Evolutionary conservation across 1,140 invertebrate genomes (phyloP).

Genomic region (Eumaeus atala): DNA sequence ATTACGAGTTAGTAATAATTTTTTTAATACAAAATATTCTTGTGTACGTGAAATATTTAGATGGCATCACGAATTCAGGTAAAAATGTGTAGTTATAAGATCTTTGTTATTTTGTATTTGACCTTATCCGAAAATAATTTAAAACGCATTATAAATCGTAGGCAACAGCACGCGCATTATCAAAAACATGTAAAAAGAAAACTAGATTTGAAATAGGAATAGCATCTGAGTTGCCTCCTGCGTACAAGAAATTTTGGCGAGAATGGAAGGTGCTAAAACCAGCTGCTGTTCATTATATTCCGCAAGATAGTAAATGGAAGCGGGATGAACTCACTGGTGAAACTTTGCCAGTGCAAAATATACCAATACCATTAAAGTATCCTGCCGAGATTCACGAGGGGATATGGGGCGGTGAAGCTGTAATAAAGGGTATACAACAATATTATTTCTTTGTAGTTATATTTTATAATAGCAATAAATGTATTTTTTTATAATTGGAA

Average conservation of each 20-base stretch:
- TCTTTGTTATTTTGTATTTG: neutral
- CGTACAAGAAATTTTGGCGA: slow-evolving; percentile 90
- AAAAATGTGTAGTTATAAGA: slow-evolving; percentile 6
- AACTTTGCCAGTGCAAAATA: slow-evolving; percentile 83
- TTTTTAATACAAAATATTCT: too few species aligned
- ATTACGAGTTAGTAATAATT: too few species aligned
- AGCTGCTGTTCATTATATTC: slow-evolving; percentile 89
- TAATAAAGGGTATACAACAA: slow-evolving; percentile 81
- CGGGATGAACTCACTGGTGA: slow-evolving; percentile 82
- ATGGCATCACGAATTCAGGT: slow-evolving; percentile 57
- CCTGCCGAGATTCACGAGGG: slow-evolving; percentile 89
- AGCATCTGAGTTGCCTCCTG: slow-evolving; percentile 82
- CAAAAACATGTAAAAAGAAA: slow-evolving; percentile 63
- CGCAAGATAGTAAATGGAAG: slow-evolving; percentile 82
- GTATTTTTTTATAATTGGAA: too few species aligned
- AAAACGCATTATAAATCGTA: slow-evolving; percentile 33
- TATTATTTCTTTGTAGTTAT: too few species aligned
- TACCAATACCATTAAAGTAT: slow-evolving; percentile 84
- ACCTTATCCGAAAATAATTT: slow-evolving; percentile 20
- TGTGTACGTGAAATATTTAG: too few species aligned
- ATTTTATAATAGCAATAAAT: too few species aligned
- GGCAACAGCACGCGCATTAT: slow-evolving; percentile 58
- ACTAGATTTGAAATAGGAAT: slow-evolving; percentile 76
- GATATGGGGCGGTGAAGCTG: slow-evolving; percentile 97
- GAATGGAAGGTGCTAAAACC: slow-evolving; percentile 87